These are phyloP conservation scores for Monochamus alternatus DNA, from an alignment of 2,888 invertebrate species.

Conservation along the genomic window DNA sequence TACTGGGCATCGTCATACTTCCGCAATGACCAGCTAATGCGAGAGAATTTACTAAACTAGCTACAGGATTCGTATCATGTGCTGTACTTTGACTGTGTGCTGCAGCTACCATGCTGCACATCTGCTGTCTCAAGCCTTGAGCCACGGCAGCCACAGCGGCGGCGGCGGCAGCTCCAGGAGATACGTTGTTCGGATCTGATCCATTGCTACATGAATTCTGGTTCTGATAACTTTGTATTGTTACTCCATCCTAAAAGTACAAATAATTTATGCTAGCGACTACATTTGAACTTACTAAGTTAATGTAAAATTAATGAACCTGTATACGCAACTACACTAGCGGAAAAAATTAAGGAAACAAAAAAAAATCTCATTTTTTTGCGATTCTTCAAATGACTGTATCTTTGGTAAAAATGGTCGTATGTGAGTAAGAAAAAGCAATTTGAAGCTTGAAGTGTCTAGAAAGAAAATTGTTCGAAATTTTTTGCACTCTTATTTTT, in stretches of 20 bases:
- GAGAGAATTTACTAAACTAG: slow-evolving; percentile 68
- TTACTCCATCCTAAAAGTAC: slow-evolving; percentile 77
- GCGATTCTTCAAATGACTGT: too few species aligned
- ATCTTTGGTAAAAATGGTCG: too few species aligned
- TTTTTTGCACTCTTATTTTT: too few species aligned
- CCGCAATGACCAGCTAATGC: slow-evolving; percentile 69
- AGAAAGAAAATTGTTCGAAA: too few species aligned
- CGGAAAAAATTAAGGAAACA: too few species aligned
- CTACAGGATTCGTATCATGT: slow-evolving; percentile 69
- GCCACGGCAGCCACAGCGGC: slow-evolving; percentile 91
- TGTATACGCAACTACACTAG: too few species aligned
- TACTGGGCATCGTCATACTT: slow-evolving; percentile 65
- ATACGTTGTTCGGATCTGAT: slow-evolving; percentile 75
- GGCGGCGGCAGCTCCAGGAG: slow-evolving; percentile 83
- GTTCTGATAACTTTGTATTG: slow-evolving; percentile 76
- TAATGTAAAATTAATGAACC: too few species aligned
- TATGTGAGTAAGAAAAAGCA: too few species aligned
- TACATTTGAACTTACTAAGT: too few species aligned
- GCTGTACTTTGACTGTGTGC: slow-evolving; percentile 74
- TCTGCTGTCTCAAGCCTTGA: slow-evolving; percentile 88
- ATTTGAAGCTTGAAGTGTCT: too few species aligned
- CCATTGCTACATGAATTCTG: slow-evolving; percentile 73
- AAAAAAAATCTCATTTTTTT: too few species aligned
- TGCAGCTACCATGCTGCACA: slow-evolving; percentile 87
- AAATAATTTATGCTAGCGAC: slow-evolving; percentile 13